Evolutionary conservation across 2,113 vertebrate genomes (phyloP), one percentile per base, ranked within the genome.

Genomic region (Scortum barcoo): DNA sequence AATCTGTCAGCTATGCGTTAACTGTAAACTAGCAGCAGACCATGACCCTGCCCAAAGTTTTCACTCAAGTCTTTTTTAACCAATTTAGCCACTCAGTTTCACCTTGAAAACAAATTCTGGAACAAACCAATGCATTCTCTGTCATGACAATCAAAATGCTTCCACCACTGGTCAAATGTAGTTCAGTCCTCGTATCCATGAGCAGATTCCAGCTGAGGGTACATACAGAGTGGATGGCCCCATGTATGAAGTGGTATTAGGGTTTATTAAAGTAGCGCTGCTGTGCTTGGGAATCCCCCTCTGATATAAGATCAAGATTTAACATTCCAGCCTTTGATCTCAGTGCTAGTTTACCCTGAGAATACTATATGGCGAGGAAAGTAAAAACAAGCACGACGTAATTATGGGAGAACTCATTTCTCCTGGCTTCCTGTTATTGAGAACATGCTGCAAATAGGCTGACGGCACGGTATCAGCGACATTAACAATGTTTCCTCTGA

Each of bases 361-460:
- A 91, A 91, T 36, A 73, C 88, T 74, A 78, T 85, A 87, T 46
- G 53, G 51, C 40, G 81, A 81, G 70, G 83, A 72, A 85, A 76
- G 72, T 78, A 19, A 81, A 73, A 88, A 87, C 74, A 91, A 81
- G 77, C 68, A 71, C 36, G 10, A 71, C 8, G 36, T 85, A 90
- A 92, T 93, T 90, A 90, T 80, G 83, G 82, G 85, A 91, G 72
- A 91, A 90, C 72, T 90, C 67, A 89, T 91, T 94, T 91, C 89
- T 92, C 81, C 83, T 89, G 88, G 61, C 86, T 93, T 93, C 92
- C 93, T 94, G 93, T 94, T 93, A 90, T 93, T 89, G 65, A 78
- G 86, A 92, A 81, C 88, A 78, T n/a, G 79, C 82, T 67, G 84
- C 85, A 91, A 91, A 93, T 81, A 82, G 65, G 80, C 87, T 63